phyloP scores from a whole-genome alignment of 2,888 invertebrate genomes.

The Chrysotoxum bicinctum region DNA sequence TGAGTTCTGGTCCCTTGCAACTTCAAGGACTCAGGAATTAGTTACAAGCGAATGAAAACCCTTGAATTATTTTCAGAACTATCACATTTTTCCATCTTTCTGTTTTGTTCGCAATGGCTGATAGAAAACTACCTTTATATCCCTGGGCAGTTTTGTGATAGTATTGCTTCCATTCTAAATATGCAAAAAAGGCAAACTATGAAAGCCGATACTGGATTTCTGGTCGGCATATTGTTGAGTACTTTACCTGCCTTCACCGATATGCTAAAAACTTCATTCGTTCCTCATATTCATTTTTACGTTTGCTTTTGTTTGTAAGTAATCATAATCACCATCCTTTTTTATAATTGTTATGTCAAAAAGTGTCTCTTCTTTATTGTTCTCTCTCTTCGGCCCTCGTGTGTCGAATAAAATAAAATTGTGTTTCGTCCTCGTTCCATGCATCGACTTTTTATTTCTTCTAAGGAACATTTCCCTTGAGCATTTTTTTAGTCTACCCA shows the following conservation, averaged over 20 bases:
- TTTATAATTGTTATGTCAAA: conserved; percentile 3
- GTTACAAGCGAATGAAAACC: no score
- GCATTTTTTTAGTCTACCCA: conserved; percentile 15
- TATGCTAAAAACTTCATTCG: neutral
- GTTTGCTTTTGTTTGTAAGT: neutral
- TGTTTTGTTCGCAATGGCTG: no score
- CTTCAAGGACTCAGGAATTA: no score
- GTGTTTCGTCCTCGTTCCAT: conserved; percentile 7
- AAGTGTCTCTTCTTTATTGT: neutral
- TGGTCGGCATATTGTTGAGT: neutral
- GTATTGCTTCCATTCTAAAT: no score
- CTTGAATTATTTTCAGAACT: no score
- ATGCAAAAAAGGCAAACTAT: neutral
- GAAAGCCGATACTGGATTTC: neutral
- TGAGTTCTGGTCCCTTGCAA: no score
- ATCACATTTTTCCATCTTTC: no score
- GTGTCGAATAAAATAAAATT: neutral
- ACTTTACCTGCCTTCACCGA: neutral
- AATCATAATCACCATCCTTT: neutral
- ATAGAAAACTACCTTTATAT: no score
- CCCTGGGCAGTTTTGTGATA: no score
- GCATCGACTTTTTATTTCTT: conserved; percentile 7
- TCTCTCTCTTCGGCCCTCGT: neutral
- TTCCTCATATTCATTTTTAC: neutral
- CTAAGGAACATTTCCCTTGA: conserved; percentile 12